Evolutionary conservation across 2,888 invertebrate species (phyloP), one percentile per base, ranked within the genome.

Genomic region (Scaeva pyrastri): DNA sequence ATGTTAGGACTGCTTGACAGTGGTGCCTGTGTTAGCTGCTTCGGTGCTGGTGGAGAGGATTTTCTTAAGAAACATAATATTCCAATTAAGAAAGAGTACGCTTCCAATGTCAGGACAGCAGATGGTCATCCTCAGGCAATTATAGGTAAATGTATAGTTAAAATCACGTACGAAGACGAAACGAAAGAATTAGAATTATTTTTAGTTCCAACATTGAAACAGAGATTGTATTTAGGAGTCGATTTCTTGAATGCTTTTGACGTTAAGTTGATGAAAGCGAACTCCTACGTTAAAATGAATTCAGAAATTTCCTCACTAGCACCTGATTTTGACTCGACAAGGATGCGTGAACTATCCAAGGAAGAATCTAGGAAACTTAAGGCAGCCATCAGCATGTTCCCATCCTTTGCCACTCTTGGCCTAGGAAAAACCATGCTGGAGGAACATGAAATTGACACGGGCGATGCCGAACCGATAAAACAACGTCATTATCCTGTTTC

Each of bases 401-500:
- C 36, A 10, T 36, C 36, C 1, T 36, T 36, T 36, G 7, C 36
- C 5, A 2, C 4, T 10, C 8, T 10, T 10, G 36, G n/a, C n/a
- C 41, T 84, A 2, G 77, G 87, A 11, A 36, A 56, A 36, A 83
- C 77, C 19, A n/a, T 16, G 6, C n/a, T 78, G 6, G 50, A 66
- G 11, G 26, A 62, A 45, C 84, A 84, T 21, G 7, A 83, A 79
- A 16, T 50, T 78, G 12, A 72, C 56, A 21, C n/a, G n/a, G 73
- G 80, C 4, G 58, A 52, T 12, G 41, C 72, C 1, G 43, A 72
- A 31, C 76, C 80, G 8, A 73, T 84, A 19, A 84, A 84, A 45
- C 77, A 78, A 31, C 62, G 88, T 10, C 62, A 64, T 31, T 88
- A 78, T 43, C 74, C 84, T 8, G 66, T 78, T 12, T 84, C 81